Conservation (phyloP, 2,797 vertebrate species). For the Phataginus tricuspis region DNA sequence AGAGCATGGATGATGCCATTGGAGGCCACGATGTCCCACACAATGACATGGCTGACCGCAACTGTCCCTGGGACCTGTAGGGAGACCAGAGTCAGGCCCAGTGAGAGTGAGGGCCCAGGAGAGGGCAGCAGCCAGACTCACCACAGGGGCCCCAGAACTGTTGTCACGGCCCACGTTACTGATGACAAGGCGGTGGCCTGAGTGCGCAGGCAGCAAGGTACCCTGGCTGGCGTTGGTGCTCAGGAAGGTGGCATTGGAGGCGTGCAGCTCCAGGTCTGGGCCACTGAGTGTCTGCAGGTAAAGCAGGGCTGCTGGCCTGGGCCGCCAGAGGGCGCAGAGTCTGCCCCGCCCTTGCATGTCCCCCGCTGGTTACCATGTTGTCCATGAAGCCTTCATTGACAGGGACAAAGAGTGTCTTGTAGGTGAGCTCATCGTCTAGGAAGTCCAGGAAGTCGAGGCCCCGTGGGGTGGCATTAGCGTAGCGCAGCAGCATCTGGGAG, state of each 20-base stretch:
- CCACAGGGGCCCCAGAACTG: constrained; percentile 68
- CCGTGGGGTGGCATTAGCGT: constrained; percentile 87
- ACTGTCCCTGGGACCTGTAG: constrained; percentile 59
- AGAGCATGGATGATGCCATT: constrained; percentile 96
- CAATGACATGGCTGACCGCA: constrained; percentile 84
- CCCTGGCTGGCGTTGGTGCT: constrained; percentile 88
- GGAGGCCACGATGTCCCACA: constrained; percentile 93
- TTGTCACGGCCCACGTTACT: constrained; percentile 78
- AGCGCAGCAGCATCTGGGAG: constrained; percentile 90
- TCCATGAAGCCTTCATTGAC: constrained; percentile 90
- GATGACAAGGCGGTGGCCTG: constrained; percentile 90
- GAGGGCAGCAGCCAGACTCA: background rate
- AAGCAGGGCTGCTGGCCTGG: background rate
- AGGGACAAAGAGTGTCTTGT: constrained; percentile 94
- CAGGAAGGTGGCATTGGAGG: constrained; percentile 87
- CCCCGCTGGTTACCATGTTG: constrained; percentile 89
- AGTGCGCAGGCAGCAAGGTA: constrained; percentile 87
- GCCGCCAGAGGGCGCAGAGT: background rate
- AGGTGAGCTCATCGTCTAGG: constrained; percentile 88
- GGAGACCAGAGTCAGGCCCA: background rate
- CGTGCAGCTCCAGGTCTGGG: constrained; percentile 94
- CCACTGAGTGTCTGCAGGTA: constrained; percentile 90
- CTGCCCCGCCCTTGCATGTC: fast-evolving
- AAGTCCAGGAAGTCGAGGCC: constrained; percentile 90
- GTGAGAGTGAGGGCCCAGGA: background rate